Evolutionary conservation across 2,113 vertebrate genomes (phyloP).

Genomic region (Oreamnos americanus): DNA sequence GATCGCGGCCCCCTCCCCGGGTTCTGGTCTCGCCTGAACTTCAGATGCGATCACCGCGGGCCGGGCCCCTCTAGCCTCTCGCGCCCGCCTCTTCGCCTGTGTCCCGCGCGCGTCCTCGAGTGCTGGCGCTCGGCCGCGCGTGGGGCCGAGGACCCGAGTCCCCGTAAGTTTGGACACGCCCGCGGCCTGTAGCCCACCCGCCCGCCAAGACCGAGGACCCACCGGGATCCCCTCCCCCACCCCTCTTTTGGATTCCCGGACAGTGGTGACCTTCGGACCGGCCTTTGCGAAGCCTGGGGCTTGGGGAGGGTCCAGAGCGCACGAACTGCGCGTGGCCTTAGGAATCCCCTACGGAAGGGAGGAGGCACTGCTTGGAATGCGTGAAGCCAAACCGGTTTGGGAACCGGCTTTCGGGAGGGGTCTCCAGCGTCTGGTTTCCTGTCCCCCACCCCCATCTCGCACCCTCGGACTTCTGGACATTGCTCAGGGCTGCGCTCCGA

Average conservation of each 20-base stretch:
- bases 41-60: background rate
- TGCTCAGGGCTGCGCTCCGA: background rate
- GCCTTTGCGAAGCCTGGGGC: background rate
- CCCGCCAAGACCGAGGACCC: background rate
- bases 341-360: background rate
- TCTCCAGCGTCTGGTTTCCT: background rate
- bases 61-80: background rate
- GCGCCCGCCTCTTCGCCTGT: background rate
- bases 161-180: background rate
- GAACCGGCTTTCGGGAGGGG: background rate
- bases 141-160: background rate
- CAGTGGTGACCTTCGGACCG: slow-evolving; percentile 51
- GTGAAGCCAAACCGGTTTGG: background rate
- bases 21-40: background rate
- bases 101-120: slow-evolving; percentile 22
- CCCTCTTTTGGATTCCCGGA: slow-evolving; percentile 6
- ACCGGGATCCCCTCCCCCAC: background rate
- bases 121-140: slow-evolving; percentile 55
- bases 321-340: background rate
- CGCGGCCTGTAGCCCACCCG: background rate
- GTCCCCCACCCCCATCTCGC: background rate
- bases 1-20: background rate
- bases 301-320: background rate
- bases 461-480: background rate
- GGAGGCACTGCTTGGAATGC: background rate